Conservation (phyloP, 2,113 vertebrate species). For the Oncorhynchus nerka region DNA sequence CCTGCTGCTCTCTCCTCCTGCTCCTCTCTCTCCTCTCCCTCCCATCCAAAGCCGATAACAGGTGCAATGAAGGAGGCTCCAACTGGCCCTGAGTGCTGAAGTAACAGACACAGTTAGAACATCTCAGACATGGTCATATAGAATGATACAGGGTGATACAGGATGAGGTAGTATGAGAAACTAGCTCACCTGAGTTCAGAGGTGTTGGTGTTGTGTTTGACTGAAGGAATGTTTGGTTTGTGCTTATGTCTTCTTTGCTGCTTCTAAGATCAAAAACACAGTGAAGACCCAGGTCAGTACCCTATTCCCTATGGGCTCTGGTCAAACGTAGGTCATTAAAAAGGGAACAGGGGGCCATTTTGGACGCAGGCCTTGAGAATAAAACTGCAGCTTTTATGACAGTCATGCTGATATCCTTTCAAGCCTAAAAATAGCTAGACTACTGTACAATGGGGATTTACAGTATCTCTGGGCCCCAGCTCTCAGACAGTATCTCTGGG, state of each 20-base stretch:
- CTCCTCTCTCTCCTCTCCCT: background rate
- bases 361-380: background rate
- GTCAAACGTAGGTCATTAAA: background rate
- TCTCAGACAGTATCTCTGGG: no score
- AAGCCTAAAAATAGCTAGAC: background rate
- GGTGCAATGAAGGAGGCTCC: background rate
- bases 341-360: background rate
- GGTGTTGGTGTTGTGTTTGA: slow-evolving; percentile 16
- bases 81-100: background rate
- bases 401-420: background rate
- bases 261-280: slow-evolving; percentile 29
- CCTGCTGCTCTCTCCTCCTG: no score
- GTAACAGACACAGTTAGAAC: no score
- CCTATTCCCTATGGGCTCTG: background rate
- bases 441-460: no score
- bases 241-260: slow-evolving; percentile 49
- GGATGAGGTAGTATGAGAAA: background rate
- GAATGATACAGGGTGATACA: background rate
- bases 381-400: background rate
- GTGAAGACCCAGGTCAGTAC: background rate
- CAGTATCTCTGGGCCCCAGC: background rate
- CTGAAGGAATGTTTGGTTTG: slow-evolving; percentile 23
- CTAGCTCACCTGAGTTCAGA: slow-evolving; percentile 42
- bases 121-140: no score
- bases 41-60: background rate